A percentile compares a stretch with the other conserved stretches of the same genome.
Conservation (phyloP, 2,888 invertebrate genomes). For the Orthosia cruda region DNA sequence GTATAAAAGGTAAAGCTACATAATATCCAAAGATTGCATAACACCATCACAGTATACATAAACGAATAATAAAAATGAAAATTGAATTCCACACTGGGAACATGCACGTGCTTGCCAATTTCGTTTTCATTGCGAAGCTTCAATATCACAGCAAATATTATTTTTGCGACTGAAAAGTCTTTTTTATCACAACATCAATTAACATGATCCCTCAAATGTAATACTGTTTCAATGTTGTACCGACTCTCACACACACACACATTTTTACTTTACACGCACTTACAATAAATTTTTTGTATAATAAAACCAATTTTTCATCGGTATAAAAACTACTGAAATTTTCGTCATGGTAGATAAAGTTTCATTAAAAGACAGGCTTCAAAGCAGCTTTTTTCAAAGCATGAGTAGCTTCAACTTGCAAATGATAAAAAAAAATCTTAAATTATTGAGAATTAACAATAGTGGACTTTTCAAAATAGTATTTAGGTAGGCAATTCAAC, state of each 20-base stretch:
- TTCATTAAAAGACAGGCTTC: conserved; percentile 74
- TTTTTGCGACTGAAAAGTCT: conserved; percentile 70
- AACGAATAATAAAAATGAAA: conserved; percentile 64
- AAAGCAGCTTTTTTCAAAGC: conserved; percentile 81
- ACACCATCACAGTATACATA: conserved; percentile 66
- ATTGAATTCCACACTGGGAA: conserved; percentile 71
- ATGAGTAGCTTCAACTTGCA: conserved; percentile 77
- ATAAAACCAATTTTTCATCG: conserved; percentile 47
- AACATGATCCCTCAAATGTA: conserved; percentile 64
- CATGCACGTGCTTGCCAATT: conserved; percentile 82
- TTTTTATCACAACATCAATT: conserved; percentile 69
- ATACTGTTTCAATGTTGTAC: conserved; percentile 70
- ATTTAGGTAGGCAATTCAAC: conserved; percentile 69
- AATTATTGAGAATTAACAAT: conserved; percentile 53
- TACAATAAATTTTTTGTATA: conserved; percentile 57
- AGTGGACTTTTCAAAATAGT: conserved; percentile 60
- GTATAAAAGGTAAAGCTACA: conserved; percentile 64
- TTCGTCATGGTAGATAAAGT: conserved; percentile 51
- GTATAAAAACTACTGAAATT: conserved; percentile 47
- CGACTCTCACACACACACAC: conserved; percentile 70
- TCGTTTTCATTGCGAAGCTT: conserved; percentile 78
- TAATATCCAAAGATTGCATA: conserved; percentile 62
- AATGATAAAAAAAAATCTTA: conserved; percentile 52
- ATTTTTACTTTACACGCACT: conserved; percentile 75
- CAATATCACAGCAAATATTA: conserved; percentile 75